These are phyloP conservation scores for Protobothrops flavoviridis DNA, from an alignment of 2,113 vertebrate genomes.

Conservation along the genomic window DNA sequence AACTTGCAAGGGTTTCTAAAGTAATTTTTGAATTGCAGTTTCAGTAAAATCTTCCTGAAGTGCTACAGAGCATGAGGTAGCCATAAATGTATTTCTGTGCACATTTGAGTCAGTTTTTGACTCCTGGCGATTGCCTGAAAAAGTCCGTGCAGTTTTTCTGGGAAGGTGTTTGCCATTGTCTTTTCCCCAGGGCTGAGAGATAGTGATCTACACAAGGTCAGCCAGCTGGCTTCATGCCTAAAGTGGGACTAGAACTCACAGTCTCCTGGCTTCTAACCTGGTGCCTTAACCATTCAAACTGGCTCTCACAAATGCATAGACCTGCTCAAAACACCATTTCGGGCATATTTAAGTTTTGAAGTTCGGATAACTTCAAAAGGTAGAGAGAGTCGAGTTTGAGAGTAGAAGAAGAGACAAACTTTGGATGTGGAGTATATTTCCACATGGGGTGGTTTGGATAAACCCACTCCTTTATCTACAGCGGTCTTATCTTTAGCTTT, in stretches of 20 bases:
- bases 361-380: background rate
- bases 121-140: background rate
- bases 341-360: background rate
- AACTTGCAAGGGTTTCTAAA: background rate
- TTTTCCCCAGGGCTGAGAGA: background rate
- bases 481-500: background rate
- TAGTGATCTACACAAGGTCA: background rate
- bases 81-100: background rate
- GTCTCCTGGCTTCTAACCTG: background rate
- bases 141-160: background rate
- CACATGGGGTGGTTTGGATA: too few species aligned
- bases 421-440: background rate
- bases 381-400: too few species aligned
- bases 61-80: background rate
- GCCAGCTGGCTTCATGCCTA: background rate
- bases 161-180: background rate
- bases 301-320: background rate
- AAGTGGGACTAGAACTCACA: background rate
- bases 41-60: accelerated
- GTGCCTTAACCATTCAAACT: background rate
- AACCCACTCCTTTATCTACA: background rate
- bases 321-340: background rate
- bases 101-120: background rate
- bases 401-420: background rate
- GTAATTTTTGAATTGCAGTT: background rate